phyloP scores from a whole-genome alignment of 2,113 vertebrate genomes.

The Elachura formosa region DNA sequence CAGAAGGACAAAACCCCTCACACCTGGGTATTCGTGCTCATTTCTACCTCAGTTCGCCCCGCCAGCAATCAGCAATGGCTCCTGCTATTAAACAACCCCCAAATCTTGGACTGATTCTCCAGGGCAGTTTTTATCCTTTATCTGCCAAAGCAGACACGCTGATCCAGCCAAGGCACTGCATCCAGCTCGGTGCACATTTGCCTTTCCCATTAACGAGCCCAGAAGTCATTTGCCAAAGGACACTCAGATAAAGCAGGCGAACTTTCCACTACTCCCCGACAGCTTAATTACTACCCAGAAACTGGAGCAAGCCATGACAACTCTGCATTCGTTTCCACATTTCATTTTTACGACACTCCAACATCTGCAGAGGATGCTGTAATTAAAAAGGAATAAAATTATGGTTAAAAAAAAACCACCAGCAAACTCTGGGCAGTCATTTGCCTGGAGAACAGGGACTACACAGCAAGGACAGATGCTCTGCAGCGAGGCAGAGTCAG shows the following conservation, averaged over 20 bases:
- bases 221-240: neutral
- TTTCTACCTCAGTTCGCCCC: neutral
- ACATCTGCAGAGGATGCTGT: constrained; percentile 34
- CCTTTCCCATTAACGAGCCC: neutral
- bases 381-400: constrained; percentile 24
- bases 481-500: neutral
- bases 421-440: neutral
- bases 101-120: neutral
- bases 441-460: neutral
- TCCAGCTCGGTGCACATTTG: neutral
- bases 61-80: neutral
- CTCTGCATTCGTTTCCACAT: neutral
- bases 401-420: neutral
- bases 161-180: neutral
- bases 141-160: neutral
- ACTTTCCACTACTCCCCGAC: constrained; percentile 17
- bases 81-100: neutral
- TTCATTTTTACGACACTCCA: neutral
- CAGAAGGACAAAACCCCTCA: too few species aligned
- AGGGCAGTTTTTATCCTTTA: neutral
- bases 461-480: neutral
- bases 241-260: neutral
- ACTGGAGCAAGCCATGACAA: neutral
- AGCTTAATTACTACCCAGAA: neutral
- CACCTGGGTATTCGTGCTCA: neutral